Evolutionary conservation across 2,888 invertebrate species (phyloP), one percentile per base, ranked within the genome.

Genomic region (Anoncus sp.): DNA sequence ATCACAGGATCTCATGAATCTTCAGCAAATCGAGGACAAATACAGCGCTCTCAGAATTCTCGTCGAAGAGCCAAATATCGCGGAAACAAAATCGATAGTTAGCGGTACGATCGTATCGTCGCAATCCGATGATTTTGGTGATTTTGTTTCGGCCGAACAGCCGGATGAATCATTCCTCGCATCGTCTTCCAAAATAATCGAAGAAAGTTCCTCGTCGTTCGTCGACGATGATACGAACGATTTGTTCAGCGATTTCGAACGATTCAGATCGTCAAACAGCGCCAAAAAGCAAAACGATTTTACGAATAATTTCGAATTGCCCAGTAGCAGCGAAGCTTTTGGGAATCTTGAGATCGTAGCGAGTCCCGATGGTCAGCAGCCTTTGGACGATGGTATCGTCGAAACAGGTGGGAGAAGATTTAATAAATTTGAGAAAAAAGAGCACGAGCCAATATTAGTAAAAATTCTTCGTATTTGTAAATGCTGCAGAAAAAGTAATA

Each of bases 41-140:
- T 92, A 92, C 77, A 92, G 92, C 81, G 92, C 92, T 43, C 85
- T 93, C 60, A 88, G 92, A 83, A 88, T 88, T 81, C 84, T 92
- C 74, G 87, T 88, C 43, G 86, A 90, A 70, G 89, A 88, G 75
- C 80, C 84, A 43, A 63, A 47, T 12, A 3, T 82, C 31, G 27
- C 80, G 40, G 40, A 76, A 43, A 14, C 62, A 2, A 35, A 18
- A 14, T 10, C 80, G 18, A 77, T 79, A 59, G 51, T 59, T 72
- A 80, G 82, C 35, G 75, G 77, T 49, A 76, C 57, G n/a, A 55
- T 79, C 57, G 81, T 78, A 40, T 77, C 77, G 53, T 78, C 85
- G 24, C 76, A 81, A 31, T 77, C 82, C 51, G 92, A 92, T 77
- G 92, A 92, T 77, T 92, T 92, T 86, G 92, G 92, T 40, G 92